Base-by-base conservation (phyloP, 2,797 vertebrate genomes). In the Heteromormyrus szaboi region DNA sequence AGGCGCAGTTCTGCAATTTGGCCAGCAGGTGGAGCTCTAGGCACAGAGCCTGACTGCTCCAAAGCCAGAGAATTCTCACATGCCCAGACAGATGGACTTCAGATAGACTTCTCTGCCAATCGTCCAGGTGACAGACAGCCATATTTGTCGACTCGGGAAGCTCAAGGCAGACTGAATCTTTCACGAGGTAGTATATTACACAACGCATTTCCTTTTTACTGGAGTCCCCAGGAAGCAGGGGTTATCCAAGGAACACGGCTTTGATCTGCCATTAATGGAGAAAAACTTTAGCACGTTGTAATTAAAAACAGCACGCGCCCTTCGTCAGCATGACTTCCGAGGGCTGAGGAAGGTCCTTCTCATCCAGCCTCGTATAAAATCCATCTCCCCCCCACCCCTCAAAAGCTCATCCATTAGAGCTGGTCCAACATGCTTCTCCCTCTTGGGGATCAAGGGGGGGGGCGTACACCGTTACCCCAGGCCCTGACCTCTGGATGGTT, bases 11-110 rank as follows among this genome's bases (percentile, higher is more conserved):
- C 17, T 85, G 46, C 22, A 2, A 22, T 65, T 41, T 50, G 41
- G 2, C 89, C 89, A 89, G 89, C 44, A 89, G 89, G 85, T 88
- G 89, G 89, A 54, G 86, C 22, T 68, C 53, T 33, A 37, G 37
- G n/a, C 56, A 87, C 89, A 50, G 17, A 25, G 25, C 7, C 37
- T n/a, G 37, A 37, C 8, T 41, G 41, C 53, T 76, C 2, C 44
- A 81, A 56, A 50, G 25, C 17, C 48, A 37, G 48, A 2, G 59
- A 19, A 83, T n/a, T 85, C 50, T 53, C 25, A 50, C 9, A 4
- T 29, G 17, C 19, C 44, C 44, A 62, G 12, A 14, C 25, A 79
- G 46, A 84, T 51, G 46, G 81, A 84, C 46, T 22, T 48, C 79
- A 83, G 44, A 83, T 46, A 46, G 79, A 48, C n/a, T n/a, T 83